A percentile compares a stretch with the other conserved stretches of the same genome.
Conservation (phyloP, 2,797 vertebrate species). For the Balearica regulorum region DNA sequence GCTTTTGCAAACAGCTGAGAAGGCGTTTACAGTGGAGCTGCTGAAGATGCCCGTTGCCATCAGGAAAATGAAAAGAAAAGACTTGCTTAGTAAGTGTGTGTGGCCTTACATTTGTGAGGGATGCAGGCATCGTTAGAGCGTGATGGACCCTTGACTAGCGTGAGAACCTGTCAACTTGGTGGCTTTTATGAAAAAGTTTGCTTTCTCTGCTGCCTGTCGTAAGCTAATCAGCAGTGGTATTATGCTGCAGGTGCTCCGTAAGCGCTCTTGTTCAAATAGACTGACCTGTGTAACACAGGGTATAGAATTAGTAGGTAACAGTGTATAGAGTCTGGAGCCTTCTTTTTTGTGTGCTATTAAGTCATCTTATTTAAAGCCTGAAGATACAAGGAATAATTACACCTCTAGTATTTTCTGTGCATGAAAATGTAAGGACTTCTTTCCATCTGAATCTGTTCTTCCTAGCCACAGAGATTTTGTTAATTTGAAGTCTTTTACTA, state of each 20-base stretch:
- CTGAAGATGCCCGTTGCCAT: slow-evolving; percentile 78
- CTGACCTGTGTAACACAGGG: neutral
- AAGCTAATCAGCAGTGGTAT: neutral
- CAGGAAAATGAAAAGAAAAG: slow-evolving; percentile 70
- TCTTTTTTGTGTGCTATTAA: neutral
- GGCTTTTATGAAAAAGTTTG: neutral
- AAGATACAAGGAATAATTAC: neutral
- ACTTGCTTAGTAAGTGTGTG: slow-evolving; percentile 56
- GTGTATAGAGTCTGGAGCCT: neutral
- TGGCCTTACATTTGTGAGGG: rapidly evolving
- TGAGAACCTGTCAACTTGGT: neutral
- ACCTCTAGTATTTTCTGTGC: neutral
- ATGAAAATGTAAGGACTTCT: neutral
- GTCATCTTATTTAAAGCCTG: neutral
- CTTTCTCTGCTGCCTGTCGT: neutral
- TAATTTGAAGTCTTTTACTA: neutral
- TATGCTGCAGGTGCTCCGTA: neutral
- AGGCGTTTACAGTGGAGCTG: slow-evolving; percentile 76
- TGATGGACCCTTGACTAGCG: rapidly evolving
- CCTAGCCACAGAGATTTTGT: neutral
- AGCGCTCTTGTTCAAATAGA: neutral
- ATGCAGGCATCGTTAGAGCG: rapidly evolving
- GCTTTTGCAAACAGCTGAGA: slow-evolving; percentile 72
- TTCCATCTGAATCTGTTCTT: neutral
- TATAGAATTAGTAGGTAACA: neutral